Percentiles rank a stretch among this genome's conserved stretches.
Evolutionary conservation across 2,888 invertebrate species (phyloP).

Genomic region (Drosophila pseudotalamancana): DNA sequence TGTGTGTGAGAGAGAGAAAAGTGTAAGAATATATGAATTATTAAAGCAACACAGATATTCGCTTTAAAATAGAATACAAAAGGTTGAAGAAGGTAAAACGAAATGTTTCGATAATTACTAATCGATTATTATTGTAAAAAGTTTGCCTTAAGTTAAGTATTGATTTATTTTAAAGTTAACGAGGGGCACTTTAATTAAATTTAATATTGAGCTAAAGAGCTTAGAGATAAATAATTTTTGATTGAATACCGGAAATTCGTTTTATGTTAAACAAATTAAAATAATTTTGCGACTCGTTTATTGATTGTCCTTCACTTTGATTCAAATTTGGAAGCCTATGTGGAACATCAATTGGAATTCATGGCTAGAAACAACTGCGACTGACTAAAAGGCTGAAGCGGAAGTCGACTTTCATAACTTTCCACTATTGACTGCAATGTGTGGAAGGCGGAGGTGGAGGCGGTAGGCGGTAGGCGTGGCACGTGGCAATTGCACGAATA

Average conservation of each 20-base stretch:
- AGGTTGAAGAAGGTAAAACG: neutral
- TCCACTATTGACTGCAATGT: constrained; percentile 31
- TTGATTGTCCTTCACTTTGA: neutral
- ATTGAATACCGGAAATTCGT: no score
- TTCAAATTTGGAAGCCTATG: neutral
- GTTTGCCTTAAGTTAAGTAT: no score
- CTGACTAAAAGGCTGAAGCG: constrained; percentile 43
- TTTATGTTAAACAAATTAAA: no score
- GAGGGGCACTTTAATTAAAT: no score
- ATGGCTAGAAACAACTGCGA: constrained; percentile 35
- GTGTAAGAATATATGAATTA: constrained; percentile 4
- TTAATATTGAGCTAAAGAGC: no score
- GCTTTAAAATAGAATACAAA: neutral
- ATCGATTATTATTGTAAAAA: no score
- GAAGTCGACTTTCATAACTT: constrained; percentile 66
- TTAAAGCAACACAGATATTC: neutral
- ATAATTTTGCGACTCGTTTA: neutral
- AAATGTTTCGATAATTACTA: no score
- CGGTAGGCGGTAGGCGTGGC: neutral
- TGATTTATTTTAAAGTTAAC: no score
- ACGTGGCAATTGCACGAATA: constrained; percentile 63
- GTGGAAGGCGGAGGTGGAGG: neutral
- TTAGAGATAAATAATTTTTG: no score
- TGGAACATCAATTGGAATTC: constrained; percentile 33
- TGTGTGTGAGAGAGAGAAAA: neutral